Evolutionary conservation across 2,888 invertebrate species (phyloP), one percentile per base, ranked within the genome.

Genomic region (Pterobdella sp.): DNA sequence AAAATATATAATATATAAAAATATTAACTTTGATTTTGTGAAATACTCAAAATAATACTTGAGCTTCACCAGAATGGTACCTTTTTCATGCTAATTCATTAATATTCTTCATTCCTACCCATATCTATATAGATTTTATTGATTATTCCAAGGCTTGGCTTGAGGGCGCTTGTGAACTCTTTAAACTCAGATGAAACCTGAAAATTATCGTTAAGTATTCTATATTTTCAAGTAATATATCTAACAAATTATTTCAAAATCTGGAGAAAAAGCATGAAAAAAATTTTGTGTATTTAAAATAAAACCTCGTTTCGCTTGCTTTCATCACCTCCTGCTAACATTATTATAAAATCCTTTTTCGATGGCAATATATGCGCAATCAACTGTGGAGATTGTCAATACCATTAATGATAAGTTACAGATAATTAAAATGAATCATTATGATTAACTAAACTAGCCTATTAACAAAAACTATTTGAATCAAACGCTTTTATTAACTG

Each of bases 341-440:
- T n/a, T 34, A 34, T 68, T 26, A 73, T 26, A 52, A 73, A 73
- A 22, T 69, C 69, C 31, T 73, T 68, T 29, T 49, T 42, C 32
- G 60, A 31, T 66, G 73, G 73, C 68, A 73, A 34, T 7, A 73
- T 35, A 37, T 69, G 73, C n/a, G 73, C 73, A 29, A 73, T 69
- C 26, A 73, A 29, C 73, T 73, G 49, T 1, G 1, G 49, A 31
- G 22, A 34, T 42, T 68, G 7, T n/a, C n/a, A n/a, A n/a, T n/a
- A n/a, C n/a, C n/a, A n/a, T n/a, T n/a, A n/a, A n/a, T n/a, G n/a
- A n/a, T n/a, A n/a, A n/a, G n/a, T n/a, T n/a, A n/a, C n/a, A n/a
- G n/a, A n/a, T n/a, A n/a, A n/a, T n/a, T n/a, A n/a, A n/a, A n/a
- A n/a, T n/a, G n/a, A n/a, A n/a, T n/a, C n/a, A n/a, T n/a, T n/a